Evolutionary conservation across 1,140 invertebrate species (phyloP).

Genomic region (Paralvinella palmiformis): DNA sequence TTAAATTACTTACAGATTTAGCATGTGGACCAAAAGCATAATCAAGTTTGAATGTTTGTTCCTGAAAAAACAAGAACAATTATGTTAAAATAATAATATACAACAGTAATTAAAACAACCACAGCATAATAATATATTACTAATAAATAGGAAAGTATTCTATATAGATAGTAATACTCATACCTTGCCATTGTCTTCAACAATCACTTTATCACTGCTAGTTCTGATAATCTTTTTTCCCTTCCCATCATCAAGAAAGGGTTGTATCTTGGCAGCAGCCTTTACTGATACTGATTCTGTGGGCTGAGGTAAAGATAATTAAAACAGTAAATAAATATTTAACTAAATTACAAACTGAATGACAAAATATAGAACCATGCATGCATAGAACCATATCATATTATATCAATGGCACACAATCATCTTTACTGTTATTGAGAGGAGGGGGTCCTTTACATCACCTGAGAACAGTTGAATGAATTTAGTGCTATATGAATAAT

Average conservation of each 20-base stretch:
- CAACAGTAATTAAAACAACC: background rate
- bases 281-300: constrained; percentile 33
- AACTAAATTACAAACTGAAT: no score
- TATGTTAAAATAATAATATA: background rate
- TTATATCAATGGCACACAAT: no score
- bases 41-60: constrained; percentile 38
- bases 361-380: no score
- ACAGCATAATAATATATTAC: background rate
- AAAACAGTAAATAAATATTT: no score
- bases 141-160: background rate
- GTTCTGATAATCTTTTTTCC: constrained; percentile 31
- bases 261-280: constrained; percentile 32
- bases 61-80: constrained; percentile 21
- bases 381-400: no score
- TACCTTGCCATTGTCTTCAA: constrained; percentile 37
- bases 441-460: no score
- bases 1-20: constrained; percentile 33
- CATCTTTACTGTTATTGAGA: no score
- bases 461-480: no score
- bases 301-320: constrained; percentile 31
- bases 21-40: constrained; percentile 30
- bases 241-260: constrained; percentile 35
- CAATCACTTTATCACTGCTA: constrained; percentile 32
- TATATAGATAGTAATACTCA: background rate
- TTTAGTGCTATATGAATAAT: no score